Base-by-base conservation (phyloP, 1,140 invertebrate genomes). In the Drosophila yakuba region DNA sequence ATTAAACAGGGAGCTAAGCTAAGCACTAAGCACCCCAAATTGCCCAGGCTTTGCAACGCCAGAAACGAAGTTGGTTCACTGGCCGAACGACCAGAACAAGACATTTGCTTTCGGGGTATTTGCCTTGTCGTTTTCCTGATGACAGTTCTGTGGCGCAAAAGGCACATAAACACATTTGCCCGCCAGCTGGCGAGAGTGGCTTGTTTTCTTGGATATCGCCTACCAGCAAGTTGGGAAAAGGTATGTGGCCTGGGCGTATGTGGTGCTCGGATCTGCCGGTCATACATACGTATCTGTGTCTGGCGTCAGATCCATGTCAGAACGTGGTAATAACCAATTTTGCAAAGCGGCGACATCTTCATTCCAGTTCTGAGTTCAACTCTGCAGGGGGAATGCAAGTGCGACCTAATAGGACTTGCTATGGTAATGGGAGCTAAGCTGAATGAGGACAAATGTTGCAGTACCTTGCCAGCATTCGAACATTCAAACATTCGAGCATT, bases 61-160 rank as follows among this genome's bases (percentile, higher is more conserved):
- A 5, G 23, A 6, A 47, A 23, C 44, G 20, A 47, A 47, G 4
- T 47, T 14, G 12, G 44, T 20, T 20, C 20, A 20, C 20, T 20
- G 20, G 20, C 20, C 1, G 20, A 20, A 20, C 20, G 20, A 20
- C 20, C 10, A 25, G 20, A 25, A 23, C 41, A 62, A 11, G 51
- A 45, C 58, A 54, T 59, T 67, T 67, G 60, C 39, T 75, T 75
- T 78, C 56, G 36, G 69, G 58, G 47, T 76, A 36, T 72, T 45
- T 45, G 43, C 43, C 43, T 20, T 45, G 43, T 45, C 43, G 43
- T 45, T 45, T 12, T 45, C 43, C 20, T 23, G 43, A 45, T 45
- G 43, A 45, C 43, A 45, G 43, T 45, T 45, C 17, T 45, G 15
- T 23, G 15, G 43, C 17, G 43, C 43, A 45, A 45, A 44, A 45